These are phyloP conservation scores for Lymantria monacha DNA, from an alignment of 2,888 invertebrate species.

Conservation along the genomic window DNA sequence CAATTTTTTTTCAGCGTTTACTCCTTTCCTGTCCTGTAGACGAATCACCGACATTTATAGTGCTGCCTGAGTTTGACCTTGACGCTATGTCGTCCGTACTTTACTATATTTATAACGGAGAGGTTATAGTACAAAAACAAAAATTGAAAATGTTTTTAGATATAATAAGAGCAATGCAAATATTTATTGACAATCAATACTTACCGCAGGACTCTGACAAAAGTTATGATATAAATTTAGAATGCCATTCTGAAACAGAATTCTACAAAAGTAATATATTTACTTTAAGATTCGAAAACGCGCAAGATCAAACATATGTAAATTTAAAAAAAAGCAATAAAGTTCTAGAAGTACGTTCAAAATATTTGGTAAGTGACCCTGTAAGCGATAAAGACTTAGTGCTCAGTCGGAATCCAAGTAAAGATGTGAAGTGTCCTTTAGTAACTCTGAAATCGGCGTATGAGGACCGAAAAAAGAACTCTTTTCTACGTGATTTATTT, in stretches of 20 bases:
- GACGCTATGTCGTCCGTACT: constrained; percentile 84
- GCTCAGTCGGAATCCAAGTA: constrained; percentile 46
- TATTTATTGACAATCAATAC: constrained; percentile 60
- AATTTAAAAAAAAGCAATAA: constrained; percentile 49
- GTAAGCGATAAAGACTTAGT: constrained; percentile 45
- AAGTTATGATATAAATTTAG: constrained; percentile 20
- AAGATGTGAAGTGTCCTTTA: constrained; percentile 46
- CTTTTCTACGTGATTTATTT: constrained; percentile 73
- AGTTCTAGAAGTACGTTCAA: constrained; percentile 33
- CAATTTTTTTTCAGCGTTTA: constrained; percentile 48
- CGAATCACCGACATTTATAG: constrained; percentile 83
- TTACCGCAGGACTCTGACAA: constrained; percentile 37
- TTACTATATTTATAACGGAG: constrained; percentile 87
- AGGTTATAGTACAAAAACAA: constrained; percentile 81
- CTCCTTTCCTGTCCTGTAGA: constrained; percentile 59
- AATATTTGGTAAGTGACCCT: constrained; percentile 37
- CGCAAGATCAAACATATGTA: constrained; percentile 36
- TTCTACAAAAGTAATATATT: constrained; percentile 35
- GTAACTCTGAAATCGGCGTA: constrained; percentile 56
- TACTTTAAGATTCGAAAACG: constrained; percentile 35
- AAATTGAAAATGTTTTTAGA: constrained; percentile 82
- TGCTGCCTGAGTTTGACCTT: constrained; percentile 84
- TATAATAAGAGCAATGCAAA: constrained; percentile 74
- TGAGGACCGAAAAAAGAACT: constrained; percentile 65
- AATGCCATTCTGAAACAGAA: constrained; percentile 22